A percentile compares a stretch with the other conserved stretches of the same genome.
These are phyloP conservation scores for Fulmarus glacialis DNA, from an alignment of 2,113 vertebrate species.

Conservation along the genomic window DNA sequence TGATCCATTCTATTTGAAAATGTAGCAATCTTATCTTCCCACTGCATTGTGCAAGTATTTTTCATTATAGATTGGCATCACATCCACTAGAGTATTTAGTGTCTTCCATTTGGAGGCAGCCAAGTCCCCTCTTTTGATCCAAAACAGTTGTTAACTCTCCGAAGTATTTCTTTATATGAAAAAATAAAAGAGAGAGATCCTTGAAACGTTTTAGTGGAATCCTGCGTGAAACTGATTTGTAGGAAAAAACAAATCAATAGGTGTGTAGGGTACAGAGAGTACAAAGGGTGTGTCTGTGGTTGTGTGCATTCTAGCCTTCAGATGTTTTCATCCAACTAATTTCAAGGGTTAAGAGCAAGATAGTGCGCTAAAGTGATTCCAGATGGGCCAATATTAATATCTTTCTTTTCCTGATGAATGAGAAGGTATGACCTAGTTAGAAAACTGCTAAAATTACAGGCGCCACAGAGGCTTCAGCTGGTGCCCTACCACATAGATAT, in stretches of 20 bases:
- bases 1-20: slow-evolving; percentile 42
- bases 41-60: slow-evolving; percentile 46
- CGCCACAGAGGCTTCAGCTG: slow-evolving; percentile 84
- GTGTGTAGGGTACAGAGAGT: background rate
- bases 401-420: slow-evolving; percentile 93
- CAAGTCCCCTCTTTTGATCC: slow-evolving; percentile 17
- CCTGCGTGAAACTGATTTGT: background rate
- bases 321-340: slow-evolving; percentile 37
- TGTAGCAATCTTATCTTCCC: slow-evolving; percentile 39
- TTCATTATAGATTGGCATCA: slow-evolving; percentile 55
- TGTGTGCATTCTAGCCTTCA: slow-evolving; percentile 17
- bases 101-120: slow-evolving; percentile 35
- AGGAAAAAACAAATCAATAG: slow-evolving; percentile 5
- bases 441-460: slow-evolving; percentile 89
- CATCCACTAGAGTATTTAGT: background rate
- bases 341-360: slow-evolving; percentile 87
- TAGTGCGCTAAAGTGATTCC: slow-evolving; percentile 93
- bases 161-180: background rate
- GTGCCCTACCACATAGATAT: slow-evolving; percentile 81
- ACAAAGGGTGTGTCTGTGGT: background rate
- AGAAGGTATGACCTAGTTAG: slow-evolving; percentile 89
- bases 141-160: slow-evolving; percentile 32
- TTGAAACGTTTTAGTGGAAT: background rate
- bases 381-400: slow-evolving; percentile 97
- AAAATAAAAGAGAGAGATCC: background rate